Evolutionary conservation across 2,113 vertebrate species (phyloP).

Genomic region (Oryzias celebensis): DNA sequence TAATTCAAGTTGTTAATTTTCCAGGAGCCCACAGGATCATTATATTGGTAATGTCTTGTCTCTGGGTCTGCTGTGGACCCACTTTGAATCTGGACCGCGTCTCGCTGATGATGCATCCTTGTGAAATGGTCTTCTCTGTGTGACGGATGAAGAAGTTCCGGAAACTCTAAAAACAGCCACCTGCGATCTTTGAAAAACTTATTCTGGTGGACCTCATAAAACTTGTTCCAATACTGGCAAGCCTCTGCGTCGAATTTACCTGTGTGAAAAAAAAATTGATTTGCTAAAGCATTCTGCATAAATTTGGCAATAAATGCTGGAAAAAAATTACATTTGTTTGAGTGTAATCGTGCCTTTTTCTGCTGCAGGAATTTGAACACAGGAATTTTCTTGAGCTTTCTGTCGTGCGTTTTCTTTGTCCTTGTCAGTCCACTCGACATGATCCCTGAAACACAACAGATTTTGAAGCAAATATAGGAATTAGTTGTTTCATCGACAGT

Average conservation of each 20-base stretch:
- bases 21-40: conserved; percentile 7
- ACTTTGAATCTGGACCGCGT: background rate
- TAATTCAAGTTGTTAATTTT: conserved; percentile 3
- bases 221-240: conserved; percentile 86
- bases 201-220: conserved; percentile 87
- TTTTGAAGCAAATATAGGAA: background rate
- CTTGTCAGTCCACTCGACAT: conserved; percentile 89
- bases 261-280: conserved; percentile 57
- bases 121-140: conserved; percentile 8
- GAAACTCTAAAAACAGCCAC: conserved; percentile 92
- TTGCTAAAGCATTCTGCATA: conserved; percentile 1
- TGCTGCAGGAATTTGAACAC: conserved; percentile 71
- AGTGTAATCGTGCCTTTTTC: conserved; percentile 80
- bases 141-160: conserved; percentile 82
- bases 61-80: conserved; percentile 14
- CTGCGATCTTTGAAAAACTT: conserved; percentile 96
- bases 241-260: conserved; percentile 86
- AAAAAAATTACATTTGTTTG: background rate
- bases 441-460: conserved; percentile 82
- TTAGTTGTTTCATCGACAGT: too few species aligned
- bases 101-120: conserved; percentile 8
- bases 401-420: conserved; percentile 79
- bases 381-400: conserved; percentile 83
- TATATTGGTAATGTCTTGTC: conserved; percentile 15
- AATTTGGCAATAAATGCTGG: too few species aligned